phyloP scores from a whole-genome alignment of 1,140 invertebrate genomes.

The Zaprionus nigranus region DNA sequence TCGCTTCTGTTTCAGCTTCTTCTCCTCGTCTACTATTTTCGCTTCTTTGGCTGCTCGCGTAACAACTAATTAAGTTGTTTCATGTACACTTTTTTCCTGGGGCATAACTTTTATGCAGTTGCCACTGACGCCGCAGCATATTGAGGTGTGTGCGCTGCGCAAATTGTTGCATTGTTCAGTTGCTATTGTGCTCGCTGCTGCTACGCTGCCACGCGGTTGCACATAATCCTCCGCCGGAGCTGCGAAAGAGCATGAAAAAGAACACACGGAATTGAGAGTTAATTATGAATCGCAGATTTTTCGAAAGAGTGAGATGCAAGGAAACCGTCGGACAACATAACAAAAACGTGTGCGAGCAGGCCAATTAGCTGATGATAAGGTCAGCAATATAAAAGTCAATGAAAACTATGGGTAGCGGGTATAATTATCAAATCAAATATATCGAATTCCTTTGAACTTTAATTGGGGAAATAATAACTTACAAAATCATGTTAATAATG shows the following conservation, averaged over 20 bases:
- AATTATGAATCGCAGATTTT: constrained; percentile 54
- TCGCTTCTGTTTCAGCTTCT: constrained; percentile 7
- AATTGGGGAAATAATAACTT: too few relatives aligned
- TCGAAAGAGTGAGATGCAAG: background rate
- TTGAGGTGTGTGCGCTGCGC: constrained; percentile 58
- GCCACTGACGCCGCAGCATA: constrained; percentile 43
- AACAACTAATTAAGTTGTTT: constrained; percentile 83
- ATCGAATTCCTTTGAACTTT: too few relatives aligned
- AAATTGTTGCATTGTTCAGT: constrained; percentile 74
- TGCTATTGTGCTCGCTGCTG: constrained; percentile 15
- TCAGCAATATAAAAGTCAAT: background rate
- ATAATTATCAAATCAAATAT: too few relatives aligned
- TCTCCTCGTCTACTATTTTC: constrained; percentile 17
- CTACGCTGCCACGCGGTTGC: constrained; percentile 20
- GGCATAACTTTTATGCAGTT: constrained; percentile 67
- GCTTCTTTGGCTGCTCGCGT: constrained; percentile 52
- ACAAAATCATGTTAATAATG: too few relatives aligned
- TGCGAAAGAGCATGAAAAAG: constrained; percentile 37
- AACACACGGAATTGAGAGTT: constrained; percentile 27
- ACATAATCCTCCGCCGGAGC: constrained; percentile 34
- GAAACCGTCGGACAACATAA: background rate
- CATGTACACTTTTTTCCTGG: constrained; percentile 73
- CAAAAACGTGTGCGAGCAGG: background rate
- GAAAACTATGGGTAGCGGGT: background rate
- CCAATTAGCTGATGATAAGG: background rate